A percentile compares a stretch with the other conserved stretches of the same genome.
phyloP scores from a whole-genome alignment of 2,113 vertebrate species.

The Limanda limanda region DNA sequence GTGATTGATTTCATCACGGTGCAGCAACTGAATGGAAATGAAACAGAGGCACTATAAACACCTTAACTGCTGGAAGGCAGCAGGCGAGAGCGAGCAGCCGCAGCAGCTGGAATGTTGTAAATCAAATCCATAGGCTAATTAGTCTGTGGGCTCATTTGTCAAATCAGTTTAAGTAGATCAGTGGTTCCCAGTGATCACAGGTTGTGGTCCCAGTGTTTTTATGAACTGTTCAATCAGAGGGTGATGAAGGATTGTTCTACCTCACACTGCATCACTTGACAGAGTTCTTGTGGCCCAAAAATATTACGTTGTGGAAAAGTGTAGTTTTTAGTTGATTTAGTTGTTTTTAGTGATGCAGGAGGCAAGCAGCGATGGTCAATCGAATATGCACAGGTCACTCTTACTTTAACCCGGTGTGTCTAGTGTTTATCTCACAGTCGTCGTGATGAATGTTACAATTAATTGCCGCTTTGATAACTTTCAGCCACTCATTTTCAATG shows the following conservation, averaged over 20 bases:
- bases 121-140: conserved; percentile 18
- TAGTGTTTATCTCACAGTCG: too few relatives aligned
- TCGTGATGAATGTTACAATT: too few relatives aligned
- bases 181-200: background rate
- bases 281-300: too few relatives aligned
- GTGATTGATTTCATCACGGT: conserved; percentile 19
- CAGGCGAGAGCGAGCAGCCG: background rate
- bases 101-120: conserved; percentile 29
- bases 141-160: conserved; percentile 5
- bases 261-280: too few relatives aligned
- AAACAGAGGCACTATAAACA: background rate
- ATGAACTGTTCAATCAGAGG: background rate
- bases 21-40: conserved; percentile 18
- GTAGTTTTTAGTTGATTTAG: too few relatives aligned
- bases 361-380: too few relatives aligned
- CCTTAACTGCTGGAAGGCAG: background rate
- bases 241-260: background rate
- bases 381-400: too few relatives aligned
- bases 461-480: too few relatives aligned
- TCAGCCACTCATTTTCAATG: too few relatives aligned
- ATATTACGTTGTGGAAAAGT: too few relatives aligned
- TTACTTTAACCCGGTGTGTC: too few relatives aligned
- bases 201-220: background rate
- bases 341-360: too few relatives aligned
- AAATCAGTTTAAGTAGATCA: conserved; percentile 20